Evolutionary conservation across 2,113 vertebrate genomes (phyloP).

Genomic region (Rhadina sibilatrix): DNA sequence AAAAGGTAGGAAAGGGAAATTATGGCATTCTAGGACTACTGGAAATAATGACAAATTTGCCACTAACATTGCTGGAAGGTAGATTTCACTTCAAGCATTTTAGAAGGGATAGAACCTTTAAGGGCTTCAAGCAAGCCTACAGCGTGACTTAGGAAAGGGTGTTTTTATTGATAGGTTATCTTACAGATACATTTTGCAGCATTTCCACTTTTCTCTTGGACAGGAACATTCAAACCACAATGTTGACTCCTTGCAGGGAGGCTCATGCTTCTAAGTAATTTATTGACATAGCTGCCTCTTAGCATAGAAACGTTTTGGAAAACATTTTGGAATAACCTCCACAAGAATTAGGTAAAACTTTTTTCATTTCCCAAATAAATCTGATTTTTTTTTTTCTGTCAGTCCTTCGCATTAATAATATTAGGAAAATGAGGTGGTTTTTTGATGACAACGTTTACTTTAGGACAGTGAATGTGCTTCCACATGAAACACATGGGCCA

Average conservation of each 20-base stretch:
- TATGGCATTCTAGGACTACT: background rate
- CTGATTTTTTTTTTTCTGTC: background rate
- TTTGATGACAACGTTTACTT: slow-evolving; percentile 30
- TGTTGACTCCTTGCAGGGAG: background rate
- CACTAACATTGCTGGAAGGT: background rate
- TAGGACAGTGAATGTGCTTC: slow-evolving; percentile 56
- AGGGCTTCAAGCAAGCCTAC: background rate
- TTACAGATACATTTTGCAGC: background rate
- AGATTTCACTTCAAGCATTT: background rate
- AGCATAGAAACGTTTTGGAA: background rate
- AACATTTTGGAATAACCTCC: background rate
- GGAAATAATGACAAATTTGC: background rate
- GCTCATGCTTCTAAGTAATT: background rate
- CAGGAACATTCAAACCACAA: background rate
- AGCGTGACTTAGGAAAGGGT: background rate
- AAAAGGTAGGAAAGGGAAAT: background rate
- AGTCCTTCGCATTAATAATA: background rate
- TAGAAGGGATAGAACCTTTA: background rate
- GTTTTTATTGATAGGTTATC: background rate
- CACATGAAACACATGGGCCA: slow-evolving; percentile 37
- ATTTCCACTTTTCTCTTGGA: background rate
- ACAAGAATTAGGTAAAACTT: background rate
- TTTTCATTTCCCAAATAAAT: background rate
- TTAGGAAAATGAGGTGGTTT: background rate
- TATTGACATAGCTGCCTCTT: background rate